Conservation (phyloP, 2,888 invertebrate genomes). For the Aleiodes testaceus region DNA sequence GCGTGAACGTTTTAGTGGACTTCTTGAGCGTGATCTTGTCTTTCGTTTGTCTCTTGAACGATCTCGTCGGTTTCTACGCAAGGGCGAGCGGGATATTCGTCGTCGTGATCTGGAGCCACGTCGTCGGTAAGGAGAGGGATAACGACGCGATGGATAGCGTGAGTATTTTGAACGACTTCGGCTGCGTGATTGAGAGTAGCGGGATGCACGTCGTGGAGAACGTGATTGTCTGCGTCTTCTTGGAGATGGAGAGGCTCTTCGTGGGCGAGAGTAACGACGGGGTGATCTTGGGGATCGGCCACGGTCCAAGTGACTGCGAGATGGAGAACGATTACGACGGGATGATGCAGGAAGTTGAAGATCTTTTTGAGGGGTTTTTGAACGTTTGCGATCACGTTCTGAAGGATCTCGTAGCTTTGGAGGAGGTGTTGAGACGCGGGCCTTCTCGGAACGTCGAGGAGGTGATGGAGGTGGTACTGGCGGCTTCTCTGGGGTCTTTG, state of each 20-base stretch:
- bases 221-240: conserved; percentile 50
- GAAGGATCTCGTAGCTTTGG: conserved; percentile 32
- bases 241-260: conserved; percentile 61
- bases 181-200: conserved; percentile 64
- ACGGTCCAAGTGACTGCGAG: conserved; percentile 49
- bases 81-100: conserved; percentile 55
- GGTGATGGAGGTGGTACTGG: conserved; percentile 67
- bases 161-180: conserved; percentile 65
- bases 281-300: conserved; percentile 54
- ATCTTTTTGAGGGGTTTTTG: conserved; percentile 59
- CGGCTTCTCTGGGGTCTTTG: conserved; percentile 59
- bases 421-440: conserved; percentile 53
- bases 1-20: conserved; percentile 58
- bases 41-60: conserved; percentile 47
- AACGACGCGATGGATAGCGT: conserved; percentile 48
- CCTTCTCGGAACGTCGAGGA: conserved; percentile 59
- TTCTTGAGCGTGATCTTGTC: conserved; percentile 56
- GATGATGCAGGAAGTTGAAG: conserved; percentile 50
- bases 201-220: conserved; percentile 52
- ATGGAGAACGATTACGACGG: conserved; percentile 51
- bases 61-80: conserved; percentile 48
- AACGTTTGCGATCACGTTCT: conserved; percentile 53
- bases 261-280: conserved; percentile 61
- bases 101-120: conserved; percentile 60
- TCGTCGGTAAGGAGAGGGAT: conserved; percentile 3